These are phyloP conservation scores for Apoderus coryli DNA, from an alignment of 2,888 invertebrate species.

Conservation along the genomic window DNA sequence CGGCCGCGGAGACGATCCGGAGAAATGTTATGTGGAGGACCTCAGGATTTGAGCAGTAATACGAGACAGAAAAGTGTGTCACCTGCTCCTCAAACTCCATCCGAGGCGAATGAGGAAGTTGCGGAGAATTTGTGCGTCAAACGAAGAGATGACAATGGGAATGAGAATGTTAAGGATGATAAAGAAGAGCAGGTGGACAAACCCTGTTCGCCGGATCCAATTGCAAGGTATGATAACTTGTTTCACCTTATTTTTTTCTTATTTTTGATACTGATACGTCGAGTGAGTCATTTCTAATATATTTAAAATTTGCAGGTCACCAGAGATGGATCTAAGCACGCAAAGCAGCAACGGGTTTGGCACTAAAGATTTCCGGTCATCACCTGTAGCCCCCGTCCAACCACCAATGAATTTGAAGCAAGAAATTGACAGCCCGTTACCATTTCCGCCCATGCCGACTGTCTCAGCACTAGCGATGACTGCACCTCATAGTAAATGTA, in stretches of 20 bases:
- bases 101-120: constrained; percentile 25
- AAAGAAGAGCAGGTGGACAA: constrained; percentile 23
- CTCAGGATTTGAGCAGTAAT: constrained; percentile 44
- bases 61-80: constrained; percentile 19
- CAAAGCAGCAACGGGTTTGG: constrained; percentile 23
- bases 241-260: too few relatives aligned
- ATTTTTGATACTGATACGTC: too few relatives aligned
- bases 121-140: constrained; percentile 48
- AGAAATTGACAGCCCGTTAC: constrained; percentile 38
- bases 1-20: constrained; percentile 72
- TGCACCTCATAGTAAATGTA: constrained; percentile 66
- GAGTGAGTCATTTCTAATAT: too few relatives aligned
- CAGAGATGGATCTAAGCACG: constrained; percentile 30
- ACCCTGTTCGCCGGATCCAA: constrained; percentile 19
- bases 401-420: constrained; percentile 31
- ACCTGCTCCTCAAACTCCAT: constrained; percentile 20
- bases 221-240: too few relatives aligned
- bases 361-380: constrained; percentile 34
- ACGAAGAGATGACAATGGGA: constrained; percentile 27
- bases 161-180: too few relatives aligned
- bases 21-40: constrained; percentile 46
- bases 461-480: constrained; percentile 64
- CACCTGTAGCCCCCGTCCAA: constrained; percentile 24
- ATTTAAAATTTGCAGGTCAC: too few relatives aligned
- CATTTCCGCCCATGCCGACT: constrained; percentile 60